These are phyloP conservation scores for Euzophera pinguis DNA, from an alignment of 2,888 invertebrate species.

Conservation along the genomic window DNA sequence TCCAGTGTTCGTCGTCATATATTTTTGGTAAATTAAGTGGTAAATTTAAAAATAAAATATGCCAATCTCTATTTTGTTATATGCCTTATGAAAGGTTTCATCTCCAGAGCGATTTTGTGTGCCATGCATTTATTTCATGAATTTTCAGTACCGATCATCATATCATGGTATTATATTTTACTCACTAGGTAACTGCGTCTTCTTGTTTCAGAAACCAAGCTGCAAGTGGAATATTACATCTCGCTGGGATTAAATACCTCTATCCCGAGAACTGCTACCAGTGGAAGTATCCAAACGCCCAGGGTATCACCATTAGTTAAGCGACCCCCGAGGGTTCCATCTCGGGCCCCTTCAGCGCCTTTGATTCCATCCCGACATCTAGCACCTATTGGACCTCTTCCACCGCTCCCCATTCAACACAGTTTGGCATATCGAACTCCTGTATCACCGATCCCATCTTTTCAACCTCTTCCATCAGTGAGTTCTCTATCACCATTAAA, in stretches of 20 bases:
- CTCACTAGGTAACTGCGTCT: not conserved
- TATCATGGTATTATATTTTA: too few relatives aligned
- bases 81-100: too few relatives aligned
- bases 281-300: not conserved
- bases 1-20: too few relatives aligned
- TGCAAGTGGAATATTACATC: constrained; percentile 1
- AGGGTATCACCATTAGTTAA: not conserved
- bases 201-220: constrained; percentile 6
- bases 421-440: not conserved
- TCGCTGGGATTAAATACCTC: not conserved
- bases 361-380: not conserved
- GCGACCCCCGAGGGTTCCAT: not conserved
- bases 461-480: not conserved
- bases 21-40: too few relatives aligned
- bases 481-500: not conserved
- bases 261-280: not conserved
- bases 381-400: not conserved
- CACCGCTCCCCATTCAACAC: not conserved
- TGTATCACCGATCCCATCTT: not conserved
- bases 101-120: too few relatives aligned
- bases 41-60: too few relatives aligned
- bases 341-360: not conserved
- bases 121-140: too few relatives aligned
- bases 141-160: too few relatives aligned
- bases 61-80: too few relatives aligned